Percentiles rank a stretch among this genome's conserved stretches.
These are phyloP conservation scores for Cistogaster globosa DNA, from an alignment of 2,888 invertebrate species.

Conservation along the genomic window DNA sequence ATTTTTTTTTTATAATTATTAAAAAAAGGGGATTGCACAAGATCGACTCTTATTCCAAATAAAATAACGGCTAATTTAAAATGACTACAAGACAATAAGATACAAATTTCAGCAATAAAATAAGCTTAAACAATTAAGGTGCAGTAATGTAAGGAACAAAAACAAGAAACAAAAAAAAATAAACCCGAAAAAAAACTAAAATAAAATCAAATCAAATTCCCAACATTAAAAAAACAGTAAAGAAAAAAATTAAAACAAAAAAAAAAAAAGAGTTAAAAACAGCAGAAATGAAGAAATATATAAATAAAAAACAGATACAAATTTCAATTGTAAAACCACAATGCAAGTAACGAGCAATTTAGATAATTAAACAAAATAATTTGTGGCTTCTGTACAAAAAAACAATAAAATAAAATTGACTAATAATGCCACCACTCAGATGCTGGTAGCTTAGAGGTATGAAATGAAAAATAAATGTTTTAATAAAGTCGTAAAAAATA, in stretches of 20 bases:
- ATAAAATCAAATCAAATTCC: conserved; percentile 60
- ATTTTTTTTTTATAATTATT: too few relatives aligned
- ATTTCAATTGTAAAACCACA: conserved; percentile 71
- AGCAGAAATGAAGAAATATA: conserved; percentile 25
- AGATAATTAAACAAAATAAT: conserved; percentile 71
- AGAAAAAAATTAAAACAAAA: conserved; percentile 9
- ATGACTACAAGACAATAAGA: conserved; percentile 40
- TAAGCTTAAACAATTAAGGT: conserved; percentile 63
- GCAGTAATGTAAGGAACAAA: conserved; percentile 61
- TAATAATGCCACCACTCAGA: not conserved
- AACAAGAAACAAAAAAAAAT: conserved; percentile 29
- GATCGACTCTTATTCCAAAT: not conserved
- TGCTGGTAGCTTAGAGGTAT: conserved; percentile 9
- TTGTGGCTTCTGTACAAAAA: conserved; percentile 52
- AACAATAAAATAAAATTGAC: conserved; percentile 28
- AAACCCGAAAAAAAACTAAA: conserved; percentile 43
- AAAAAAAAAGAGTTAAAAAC: not conserved
- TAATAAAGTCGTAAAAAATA: conserved; percentile 22
- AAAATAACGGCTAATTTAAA: conserved; percentile 26
- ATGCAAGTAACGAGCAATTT: conserved; percentile 59
- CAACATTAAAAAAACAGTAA: conserved; percentile 47
- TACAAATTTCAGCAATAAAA: conserved; percentile 47
- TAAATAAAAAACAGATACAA: conserved; percentile 66
- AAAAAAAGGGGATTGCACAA: not conserved
- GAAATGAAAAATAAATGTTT: conserved; percentile 2